Evolutionary conservation across 2,888 invertebrate species (phyloP).

Genomic region (Embidobia sp.): DNA sequence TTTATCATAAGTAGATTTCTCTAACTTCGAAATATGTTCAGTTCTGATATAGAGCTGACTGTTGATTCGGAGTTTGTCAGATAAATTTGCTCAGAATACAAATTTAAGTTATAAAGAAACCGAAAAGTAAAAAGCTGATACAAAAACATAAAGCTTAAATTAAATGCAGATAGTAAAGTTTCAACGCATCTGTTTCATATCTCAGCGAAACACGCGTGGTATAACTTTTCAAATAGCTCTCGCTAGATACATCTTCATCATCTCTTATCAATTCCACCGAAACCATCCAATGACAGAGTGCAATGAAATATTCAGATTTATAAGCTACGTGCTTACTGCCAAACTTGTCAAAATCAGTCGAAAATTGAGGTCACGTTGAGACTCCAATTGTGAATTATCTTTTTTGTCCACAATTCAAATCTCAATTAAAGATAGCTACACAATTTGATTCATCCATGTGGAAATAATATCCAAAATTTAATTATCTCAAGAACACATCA

Average conservation of each 20-base stretch:
- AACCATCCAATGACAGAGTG: conserved; percentile 24
- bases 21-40: conserved; percentile 28
- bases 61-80: conserved; percentile 27
- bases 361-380: conserved; percentile 32
- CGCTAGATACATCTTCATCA: conserved; percentile 60
- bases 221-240: conserved; percentile 45
- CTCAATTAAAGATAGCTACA: too few relatives aligned
- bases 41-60: conserved; percentile 13
- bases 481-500: conserved; percentile 47
- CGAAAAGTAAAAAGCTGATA: conserved; percentile 13
- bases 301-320: conserved; percentile 50
- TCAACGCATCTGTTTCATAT: conserved; percentile 35
- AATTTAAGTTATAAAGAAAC: neutral
- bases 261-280: conserved; percentile 49
- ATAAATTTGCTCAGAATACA: conserved; percentile 46
- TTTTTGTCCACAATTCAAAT: too few relatives aligned
- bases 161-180: conserved; percentile 36
- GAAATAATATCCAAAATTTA: conserved; percentile 50
- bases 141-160: conserved; percentile 41
- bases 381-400: too few relatives aligned
- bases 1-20: conserved; percentile 42
- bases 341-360: conserved; percentile 42
- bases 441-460: too few relatives aligned
- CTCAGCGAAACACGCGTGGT: conserved; percentile 27
- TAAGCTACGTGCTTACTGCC: conserved; percentile 31